Percentiles rank a stretch among this genome's conserved stretches.
phyloP scores from a whole-genome alignment of 2,888 invertebrate species.

The Aquatica leii region DNA sequence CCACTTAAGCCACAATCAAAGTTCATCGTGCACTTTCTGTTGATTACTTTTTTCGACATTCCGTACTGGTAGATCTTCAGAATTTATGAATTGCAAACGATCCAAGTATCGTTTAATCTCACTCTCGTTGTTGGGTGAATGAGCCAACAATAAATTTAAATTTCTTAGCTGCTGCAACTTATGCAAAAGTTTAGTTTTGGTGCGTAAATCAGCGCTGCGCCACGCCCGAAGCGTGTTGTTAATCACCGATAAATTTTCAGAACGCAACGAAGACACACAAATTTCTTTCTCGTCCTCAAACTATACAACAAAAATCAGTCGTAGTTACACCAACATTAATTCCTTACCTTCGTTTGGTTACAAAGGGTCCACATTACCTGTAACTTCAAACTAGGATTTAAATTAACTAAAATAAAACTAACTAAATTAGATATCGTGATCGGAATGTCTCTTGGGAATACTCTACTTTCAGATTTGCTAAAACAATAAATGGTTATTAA shows the following conservation, averaged over 20 bases:
- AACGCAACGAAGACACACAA: slow-evolving; percentile 64
- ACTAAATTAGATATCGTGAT: slow-evolving; percentile 73
- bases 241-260: slow-evolving; percentile 63
- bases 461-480: slow-evolving; percentile 75
- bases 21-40: slow-evolving; percentile 18
- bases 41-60: background rate
- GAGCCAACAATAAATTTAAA: slow-evolving; percentile 55
- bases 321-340: background rate
- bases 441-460: slow-evolving; percentile 71
- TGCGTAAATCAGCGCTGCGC: slow-evolving; percentile 56
- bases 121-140: slow-evolving; percentile 43
- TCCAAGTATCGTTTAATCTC: slow-evolving; percentile 33
- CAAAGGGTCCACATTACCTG: slow-evolving; percentile 67
- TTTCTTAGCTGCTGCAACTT: slow-evolving; percentile 54
- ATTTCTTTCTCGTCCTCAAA: slow-evolving; percentile 57
- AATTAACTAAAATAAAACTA: slow-evolving; percentile 76
- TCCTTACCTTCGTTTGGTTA: slow-evolving; percentile 60
- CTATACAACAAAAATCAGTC: slow-evolving; percentile 46
- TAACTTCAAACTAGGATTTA: slow-evolving; percentile 64
- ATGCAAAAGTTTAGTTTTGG: slow-evolving; percentile 49
- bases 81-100: slow-evolving; percentile 21
- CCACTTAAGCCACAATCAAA: slow-evolving; percentile 32
- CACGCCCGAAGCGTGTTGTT: slow-evolving; percentile 65
- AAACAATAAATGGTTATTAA: slow-evolving; percentile 39
- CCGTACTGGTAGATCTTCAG: slow-evolving; percentile 9